Percentiles rank a stretch among this genome's conserved stretches.
phyloP scores from a whole-genome alignment of 2,888 invertebrate species.

The Micoletzkya japonica region DNA sequence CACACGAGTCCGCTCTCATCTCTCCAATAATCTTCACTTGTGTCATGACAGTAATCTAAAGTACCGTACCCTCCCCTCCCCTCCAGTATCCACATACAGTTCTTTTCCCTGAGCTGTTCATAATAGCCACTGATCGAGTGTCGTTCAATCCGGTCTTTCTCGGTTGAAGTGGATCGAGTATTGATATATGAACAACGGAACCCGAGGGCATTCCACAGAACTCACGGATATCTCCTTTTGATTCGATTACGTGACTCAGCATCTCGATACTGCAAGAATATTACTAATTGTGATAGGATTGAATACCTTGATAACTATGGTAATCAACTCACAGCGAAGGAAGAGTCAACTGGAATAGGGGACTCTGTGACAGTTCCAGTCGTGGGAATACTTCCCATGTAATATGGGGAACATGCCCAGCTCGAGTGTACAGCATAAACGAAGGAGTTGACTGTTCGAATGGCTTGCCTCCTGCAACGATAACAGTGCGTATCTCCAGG shows the following conservation, averaged over 20 bases:
- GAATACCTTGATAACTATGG: too few species aligned
- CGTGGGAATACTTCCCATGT: constrained; percentile 52
- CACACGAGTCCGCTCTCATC: constrained; percentile 19
- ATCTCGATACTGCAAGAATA: constrained; percentile 11
- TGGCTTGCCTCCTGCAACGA: background rate
- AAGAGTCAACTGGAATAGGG: constrained; percentile 52
- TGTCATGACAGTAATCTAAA: background rate
- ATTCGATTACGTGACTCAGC: constrained; percentile 6
- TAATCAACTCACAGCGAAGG: constrained; percentile 37
- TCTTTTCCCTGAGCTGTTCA: constrained; percentile 47
- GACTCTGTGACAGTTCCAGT: constrained; percentile 41
- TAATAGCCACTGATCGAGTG: constrained; percentile 49
- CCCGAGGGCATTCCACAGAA: constrained; percentile 31
- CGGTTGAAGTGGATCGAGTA: constrained; percentile 48
- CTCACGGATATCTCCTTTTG: constrained; percentile 16
- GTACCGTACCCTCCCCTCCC: background rate
- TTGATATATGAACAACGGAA: constrained; percentile 43
- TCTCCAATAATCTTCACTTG: constrained; percentile 1
- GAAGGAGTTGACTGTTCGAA: constrained; percentile 47
- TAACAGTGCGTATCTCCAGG: background rate
- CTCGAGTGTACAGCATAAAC: constrained; percentile 52
- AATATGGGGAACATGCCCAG: constrained; percentile 57
- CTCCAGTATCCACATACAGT: constrained; percentile 31
- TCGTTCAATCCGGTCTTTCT: constrained; percentile 53
- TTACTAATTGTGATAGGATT: background rate